Percentiles rank a stretch among this genome's conserved stretches.
phyloP scores from a whole-genome alignment of 1,140 invertebrate genomes.

The Drosophila pachea region DNA sequence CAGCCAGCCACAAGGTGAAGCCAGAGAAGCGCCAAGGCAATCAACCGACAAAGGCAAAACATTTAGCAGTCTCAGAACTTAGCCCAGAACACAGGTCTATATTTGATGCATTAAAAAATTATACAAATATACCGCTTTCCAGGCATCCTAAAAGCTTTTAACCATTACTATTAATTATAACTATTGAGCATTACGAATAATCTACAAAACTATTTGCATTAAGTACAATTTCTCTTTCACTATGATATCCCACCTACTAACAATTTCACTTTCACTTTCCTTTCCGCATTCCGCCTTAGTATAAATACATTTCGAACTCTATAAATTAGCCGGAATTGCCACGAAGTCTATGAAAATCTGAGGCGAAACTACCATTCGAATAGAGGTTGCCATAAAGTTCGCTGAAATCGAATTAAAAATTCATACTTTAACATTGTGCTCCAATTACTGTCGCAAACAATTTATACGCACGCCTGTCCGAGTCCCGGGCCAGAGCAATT shows the following conservation, averaged over 20 bases:
- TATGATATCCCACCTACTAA: too few relatives aligned
- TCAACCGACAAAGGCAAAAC: constrained; percentile 54
- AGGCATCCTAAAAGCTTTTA: too few relatives aligned
- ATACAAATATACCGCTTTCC: too few relatives aligned
- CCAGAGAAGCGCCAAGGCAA: constrained; percentile 54
- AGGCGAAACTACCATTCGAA: not conserved
- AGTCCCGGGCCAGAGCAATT: constrained; percentile 42
- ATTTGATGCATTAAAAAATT: not conserved
- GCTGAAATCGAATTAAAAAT: constrained; percentile 70
- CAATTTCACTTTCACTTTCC: too few relatives aligned
- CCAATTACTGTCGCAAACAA: constrained; percentile 71
- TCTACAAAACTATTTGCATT: too few relatives aligned
- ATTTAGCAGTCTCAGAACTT: constrained; percentile 38
- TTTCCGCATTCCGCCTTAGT: too few relatives aligned
- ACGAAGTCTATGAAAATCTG: too few relatives aligned
- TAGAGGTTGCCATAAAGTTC: constrained; percentile 21
- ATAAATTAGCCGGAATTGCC: too few relatives aligned
- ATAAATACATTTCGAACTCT: too few relatives aligned
- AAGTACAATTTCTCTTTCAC: too few relatives aligned
- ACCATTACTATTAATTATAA: too few relatives aligned
- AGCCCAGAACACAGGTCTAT: constrained; percentile 7
- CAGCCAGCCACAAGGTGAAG: constrained; percentile 32
- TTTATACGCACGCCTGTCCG: constrained; percentile 52
- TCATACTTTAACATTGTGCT: constrained; percentile 71
- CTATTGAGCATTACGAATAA: too few relatives aligned